A percentile compares a stretch with the other conserved stretches of the same genome.
Conservation (phyloP, 2,797 vertebrate species). For the Enteromius trimaculatus region DNA sequence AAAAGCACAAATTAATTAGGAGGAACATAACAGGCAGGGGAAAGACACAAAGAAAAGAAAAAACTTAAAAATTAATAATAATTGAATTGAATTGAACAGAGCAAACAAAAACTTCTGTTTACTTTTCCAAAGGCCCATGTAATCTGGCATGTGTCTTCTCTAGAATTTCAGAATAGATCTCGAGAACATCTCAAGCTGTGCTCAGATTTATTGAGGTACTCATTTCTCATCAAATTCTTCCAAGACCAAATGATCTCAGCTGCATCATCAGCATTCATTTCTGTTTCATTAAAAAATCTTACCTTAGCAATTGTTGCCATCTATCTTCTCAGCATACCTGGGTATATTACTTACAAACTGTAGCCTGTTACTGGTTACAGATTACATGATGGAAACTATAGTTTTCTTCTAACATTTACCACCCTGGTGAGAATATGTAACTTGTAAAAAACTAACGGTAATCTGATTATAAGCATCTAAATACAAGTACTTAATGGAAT, state of each 20-base stretch:
- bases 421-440: neutral
- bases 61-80: neutral
- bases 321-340: neutral
- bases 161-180: neutral
- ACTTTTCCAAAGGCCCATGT: neutral
- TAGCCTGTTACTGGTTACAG: neutral
- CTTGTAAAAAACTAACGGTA: too few species aligned
- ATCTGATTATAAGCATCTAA: neutral
- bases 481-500: neutral
- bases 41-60: neutral
- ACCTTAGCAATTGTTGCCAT: neutral
- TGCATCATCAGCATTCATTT: neutral
- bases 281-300: neutral
- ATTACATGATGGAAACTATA: neutral
- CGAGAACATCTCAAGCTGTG: neutral
- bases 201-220: neutral
- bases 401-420: neutral
- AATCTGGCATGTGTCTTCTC: neutral
- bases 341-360: neutral
- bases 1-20: constrained; percentile 18
- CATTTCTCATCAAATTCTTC: neutral
- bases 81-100: neutral
- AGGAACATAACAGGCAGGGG: neutral
- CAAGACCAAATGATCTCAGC: neutral
- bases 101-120: neutral